Conservation (phyloP, 2,113 vertebrate species). For the Crypturellus undulatus region DNA sequence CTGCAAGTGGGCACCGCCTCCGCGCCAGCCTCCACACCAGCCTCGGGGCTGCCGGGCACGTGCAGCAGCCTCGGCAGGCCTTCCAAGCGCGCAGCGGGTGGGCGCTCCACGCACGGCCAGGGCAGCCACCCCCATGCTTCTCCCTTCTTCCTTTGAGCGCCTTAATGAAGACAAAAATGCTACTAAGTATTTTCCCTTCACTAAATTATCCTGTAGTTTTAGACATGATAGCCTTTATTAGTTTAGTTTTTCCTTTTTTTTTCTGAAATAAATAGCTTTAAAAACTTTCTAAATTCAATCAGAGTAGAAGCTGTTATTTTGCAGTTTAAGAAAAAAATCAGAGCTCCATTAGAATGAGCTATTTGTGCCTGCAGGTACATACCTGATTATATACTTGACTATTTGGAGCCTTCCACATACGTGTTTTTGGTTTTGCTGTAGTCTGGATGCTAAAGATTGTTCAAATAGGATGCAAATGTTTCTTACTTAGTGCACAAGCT, state of each 20-base stretch:
- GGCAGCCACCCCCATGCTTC: too few relatives aligned
- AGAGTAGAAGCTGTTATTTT: background rate
- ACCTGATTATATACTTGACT: background rate
- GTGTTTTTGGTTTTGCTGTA: background rate
- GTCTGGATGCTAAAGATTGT: background rate
- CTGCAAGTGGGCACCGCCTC: too few relatives aligned
- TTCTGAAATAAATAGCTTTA: background rate
- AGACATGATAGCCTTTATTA: background rate
- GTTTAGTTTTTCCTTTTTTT: background rate
- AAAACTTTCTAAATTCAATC: background rate
- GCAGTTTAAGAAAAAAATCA: background rate
- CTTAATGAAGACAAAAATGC: background rate
- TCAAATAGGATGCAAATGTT: rapidly evolving
- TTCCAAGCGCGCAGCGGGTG: too few relatives aligned
- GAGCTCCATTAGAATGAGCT: background rate
- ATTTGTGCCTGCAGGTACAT: background rate
- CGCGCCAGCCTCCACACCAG: too few relatives aligned
- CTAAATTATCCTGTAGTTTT: background rate
- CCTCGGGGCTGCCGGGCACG: too few relatives aligned
- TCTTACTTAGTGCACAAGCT: background rate
- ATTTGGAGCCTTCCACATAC: background rate
- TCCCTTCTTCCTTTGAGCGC: background rate
- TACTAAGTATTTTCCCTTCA: background rate
- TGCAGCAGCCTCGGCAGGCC: too few relatives aligned
- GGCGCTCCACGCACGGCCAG: too few relatives aligned